These are phyloP conservation scores for Polietes domitor DNA, from an alignment of 2,888 invertebrate species.

Conservation along the genomic window DNA sequence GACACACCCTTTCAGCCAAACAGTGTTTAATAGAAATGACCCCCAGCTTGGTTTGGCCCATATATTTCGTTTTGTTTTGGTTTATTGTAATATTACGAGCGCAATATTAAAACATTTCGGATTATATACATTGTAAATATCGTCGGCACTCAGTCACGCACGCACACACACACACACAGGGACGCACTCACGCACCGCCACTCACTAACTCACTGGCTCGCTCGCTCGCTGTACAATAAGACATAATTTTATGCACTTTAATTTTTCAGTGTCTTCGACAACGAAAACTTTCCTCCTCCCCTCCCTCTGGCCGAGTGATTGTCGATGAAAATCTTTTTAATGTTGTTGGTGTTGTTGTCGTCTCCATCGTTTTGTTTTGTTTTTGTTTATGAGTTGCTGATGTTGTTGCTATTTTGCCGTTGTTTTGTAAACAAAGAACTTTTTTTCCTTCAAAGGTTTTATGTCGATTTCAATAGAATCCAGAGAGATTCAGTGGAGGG, in stretches of 20 bases:
- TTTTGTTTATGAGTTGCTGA: constrained; percentile 17
- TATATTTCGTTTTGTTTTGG: constrained; percentile 49
- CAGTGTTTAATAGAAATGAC: constrained; percentile 49
- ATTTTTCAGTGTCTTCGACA: constrained; percentile 6
- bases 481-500: no score
- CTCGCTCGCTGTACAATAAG: constrained; percentile 13
- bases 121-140: neutral
- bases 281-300: constrained; percentile 19
- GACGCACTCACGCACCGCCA: no score
- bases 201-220: neutral
- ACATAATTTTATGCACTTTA: constrained; percentile 42
- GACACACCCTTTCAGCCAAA: neutral
- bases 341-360: constrained; percentile 5
- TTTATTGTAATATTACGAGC: constrained; percentile 46
- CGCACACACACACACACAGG: neutral
- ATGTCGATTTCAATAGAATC: constrained; percentile 43
- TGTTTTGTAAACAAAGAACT: constrained; percentile 48
- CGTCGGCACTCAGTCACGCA: neutral
- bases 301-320: neutral
- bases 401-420: constrained; percentile 10
- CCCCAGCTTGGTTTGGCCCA: constrained; percentile 68
- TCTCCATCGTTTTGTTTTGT: neutral
- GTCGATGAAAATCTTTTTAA: constrained; percentile 21
- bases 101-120: constrained; percentile 16
- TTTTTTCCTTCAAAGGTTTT: neutral